phyloP scores from a whole-genome alignment of 2,113 vertebrate species.

The Neogale vison region DNA sequence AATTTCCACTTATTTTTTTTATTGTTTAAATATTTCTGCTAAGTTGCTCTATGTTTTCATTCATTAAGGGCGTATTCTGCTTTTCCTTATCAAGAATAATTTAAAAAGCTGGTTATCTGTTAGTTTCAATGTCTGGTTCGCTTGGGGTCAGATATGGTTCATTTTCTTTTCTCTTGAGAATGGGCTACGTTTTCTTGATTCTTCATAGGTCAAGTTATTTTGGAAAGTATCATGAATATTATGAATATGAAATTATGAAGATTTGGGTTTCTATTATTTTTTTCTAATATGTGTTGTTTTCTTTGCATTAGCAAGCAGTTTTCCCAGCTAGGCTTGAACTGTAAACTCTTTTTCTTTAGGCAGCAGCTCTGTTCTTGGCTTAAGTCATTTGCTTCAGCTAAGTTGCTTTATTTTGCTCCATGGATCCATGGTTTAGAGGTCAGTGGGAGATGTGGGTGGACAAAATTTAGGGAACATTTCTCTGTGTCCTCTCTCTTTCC shows the following conservation, averaged over 20 bases:
- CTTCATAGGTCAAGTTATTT: slow-evolving; percentile 3
- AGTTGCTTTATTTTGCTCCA: not conserved
- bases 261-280: not conserved
- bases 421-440: not conserved
- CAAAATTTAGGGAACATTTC: not conserved
- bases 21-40: slow-evolving; percentile 8
- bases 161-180: slow-evolving; percentile 11
- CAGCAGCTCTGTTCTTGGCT: not conserved
- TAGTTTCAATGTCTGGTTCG: slow-evolving; percentile 21
- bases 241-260: not conserved
- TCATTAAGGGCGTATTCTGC: not conserved
- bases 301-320: not conserved
- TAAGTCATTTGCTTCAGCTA: not conserved
- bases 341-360: not conserved
- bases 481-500: not conserved
- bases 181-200: slow-evolving; percentile 2
- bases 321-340: not conserved
- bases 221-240: not conserved
- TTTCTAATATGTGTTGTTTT: not conserved
- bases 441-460: not conserved
- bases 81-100: not conserved
- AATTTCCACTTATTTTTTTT: not conserved
- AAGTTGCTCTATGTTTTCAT: not conserved
- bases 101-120: not conserved
- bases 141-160: not conserved